Conservation (phyloP, 2,888 invertebrate species). For the Aethes cnicana region DNA sequence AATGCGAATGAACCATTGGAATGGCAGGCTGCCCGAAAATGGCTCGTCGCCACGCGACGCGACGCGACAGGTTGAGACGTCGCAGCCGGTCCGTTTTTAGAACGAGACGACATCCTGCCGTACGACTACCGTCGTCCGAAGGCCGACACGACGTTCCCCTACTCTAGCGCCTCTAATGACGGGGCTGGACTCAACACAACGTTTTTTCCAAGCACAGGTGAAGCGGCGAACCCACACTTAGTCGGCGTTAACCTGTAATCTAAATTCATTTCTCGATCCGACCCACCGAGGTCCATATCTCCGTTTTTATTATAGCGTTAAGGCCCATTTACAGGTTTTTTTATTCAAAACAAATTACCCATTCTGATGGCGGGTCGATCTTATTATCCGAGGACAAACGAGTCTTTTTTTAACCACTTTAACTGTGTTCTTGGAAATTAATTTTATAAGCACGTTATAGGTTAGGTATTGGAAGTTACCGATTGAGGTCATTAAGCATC, state of each 20-base stretch:
- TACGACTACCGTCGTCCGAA: too few species aligned
- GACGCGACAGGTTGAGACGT: slow-evolving; percentile 53
- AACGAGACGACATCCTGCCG: not conserved
- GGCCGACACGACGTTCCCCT: not conserved
- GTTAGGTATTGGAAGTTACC: slow-evolving; percentile 24
- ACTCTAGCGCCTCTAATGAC: slow-evolving; percentile 28
- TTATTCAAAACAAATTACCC: slow-evolving; percentile 79
- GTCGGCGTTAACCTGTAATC: slow-evolving; percentile 81
- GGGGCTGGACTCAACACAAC: slow-evolving; percentile 21
- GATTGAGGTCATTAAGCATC: slow-evolving; percentile 57
- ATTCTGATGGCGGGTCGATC: slow-evolving; percentile 70
- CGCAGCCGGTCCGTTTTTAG: slow-evolving; percentile 32
- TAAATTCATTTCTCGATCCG: slow-evolving; percentile 82
- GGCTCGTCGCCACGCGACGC: slow-evolving; percentile 45
- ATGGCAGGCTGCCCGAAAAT: slow-evolving; percentile 55
- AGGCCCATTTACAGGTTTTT: slow-evolving; percentile 79
- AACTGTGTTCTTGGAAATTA: slow-evolving; percentile 35
- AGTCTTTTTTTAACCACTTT: slow-evolving; percentile 44
- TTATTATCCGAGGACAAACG: slow-evolving; percentile 69
- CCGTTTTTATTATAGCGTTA: slow-evolving; percentile 80
- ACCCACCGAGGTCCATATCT: slow-evolving; percentile 75
- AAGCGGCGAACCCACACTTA: slow-evolving; percentile 76
- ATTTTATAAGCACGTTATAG: slow-evolving; percentile 20
- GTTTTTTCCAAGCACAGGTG: slow-evolving; percentile 77
- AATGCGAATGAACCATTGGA: slow-evolving; percentile 57